These are phyloP conservation scores for Sterrhoptilus dennistouni DNA, from an alignment of 2,113 vertebrate genomes.

Conservation along the genomic window DNA sequence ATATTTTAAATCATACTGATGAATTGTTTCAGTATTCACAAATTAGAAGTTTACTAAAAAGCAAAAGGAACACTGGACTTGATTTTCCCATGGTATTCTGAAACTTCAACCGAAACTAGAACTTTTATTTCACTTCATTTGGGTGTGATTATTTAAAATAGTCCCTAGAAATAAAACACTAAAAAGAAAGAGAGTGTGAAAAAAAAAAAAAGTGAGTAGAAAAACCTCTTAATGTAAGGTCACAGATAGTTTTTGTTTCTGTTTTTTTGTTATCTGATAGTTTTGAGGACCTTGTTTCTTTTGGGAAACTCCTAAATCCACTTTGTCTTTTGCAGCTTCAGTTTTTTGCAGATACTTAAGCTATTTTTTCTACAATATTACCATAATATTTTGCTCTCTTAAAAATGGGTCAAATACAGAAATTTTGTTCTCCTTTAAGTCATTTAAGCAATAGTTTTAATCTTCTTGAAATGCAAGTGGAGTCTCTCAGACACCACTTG, in stretches of 20 bases:
- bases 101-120: background rate
- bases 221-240: fast-evolving
- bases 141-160: background rate
- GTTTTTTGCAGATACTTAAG: background rate
- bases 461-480: background rate
- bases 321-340: background rate
- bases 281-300: background rate
- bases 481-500: background rate
- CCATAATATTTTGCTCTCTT: background rate
- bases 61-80: background rate
- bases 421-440: background rate
- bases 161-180: background rate
- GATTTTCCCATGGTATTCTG: background rate
- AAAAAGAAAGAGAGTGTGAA: background rate
- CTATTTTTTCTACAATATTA: background rate
- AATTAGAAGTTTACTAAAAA: background rate
- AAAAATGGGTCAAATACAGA: background rate
- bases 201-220: background rate
- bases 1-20: background rate
- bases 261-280: background rate
- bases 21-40: background rate
- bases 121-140: background rate
- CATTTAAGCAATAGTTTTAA: background rate
- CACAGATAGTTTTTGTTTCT: background rate
- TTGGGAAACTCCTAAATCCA: background rate